Conservation (phyloP, 2,797 vertebrate genomes). For the Acipenser transmontanus region DNA sequence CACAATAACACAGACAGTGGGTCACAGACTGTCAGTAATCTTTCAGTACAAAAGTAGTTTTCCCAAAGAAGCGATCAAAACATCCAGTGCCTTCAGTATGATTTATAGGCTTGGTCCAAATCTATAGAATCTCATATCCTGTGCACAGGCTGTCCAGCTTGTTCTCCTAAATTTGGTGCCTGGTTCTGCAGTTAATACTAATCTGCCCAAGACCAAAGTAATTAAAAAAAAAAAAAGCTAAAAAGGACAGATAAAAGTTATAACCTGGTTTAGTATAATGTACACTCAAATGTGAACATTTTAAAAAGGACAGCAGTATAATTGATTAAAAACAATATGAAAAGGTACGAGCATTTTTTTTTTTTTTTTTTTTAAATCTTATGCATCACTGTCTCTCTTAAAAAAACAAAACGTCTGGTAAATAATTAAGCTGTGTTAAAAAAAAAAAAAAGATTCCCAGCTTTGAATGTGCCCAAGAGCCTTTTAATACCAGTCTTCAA, state of each 20-base stretch:
- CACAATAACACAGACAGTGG: slow-evolving; percentile 79
- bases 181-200: slow-evolving; percentile 67
- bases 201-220: slow-evolving; percentile 32
- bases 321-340: slow-evolving; percentile 66
- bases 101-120: slow-evolving; percentile 74
- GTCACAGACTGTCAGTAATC: slow-evolving; percentile 69
- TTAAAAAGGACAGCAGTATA: slow-evolving; percentile 82
- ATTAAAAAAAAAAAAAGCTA: slow-evolving; percentile 20
- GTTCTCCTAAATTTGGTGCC: slow-evolving; percentile 55
- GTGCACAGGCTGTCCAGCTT: slow-evolving; percentile 38
- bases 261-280: slow-evolving; percentile 79
- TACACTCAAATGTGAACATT: slow-evolving; percentile 79
- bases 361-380: slow-evolving; percentile 38
- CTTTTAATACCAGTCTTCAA: slow-evolving; percentile 33
- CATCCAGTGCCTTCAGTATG: slow-evolving; percentile 64
- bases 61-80: slow-evolving; percentile 66
- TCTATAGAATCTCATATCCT: slow-evolving; percentile 57
- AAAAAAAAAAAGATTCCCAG: too few relatives aligned
- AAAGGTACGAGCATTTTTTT: slow-evolving; percentile 58
- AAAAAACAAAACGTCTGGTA: slow-evolving; percentile 68
- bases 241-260: slow-evolving; percentile 81
- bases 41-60: slow-evolving; percentile 60
- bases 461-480: slow-evolving; percentile 33
- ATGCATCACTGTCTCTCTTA: slow-evolving; percentile 64
- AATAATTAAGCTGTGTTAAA: slow-evolving; percentile 45